phyloP scores from a whole-genome alignment of 2,797 vertebrate genomes.

The Orestias chungarensis region DNA sequence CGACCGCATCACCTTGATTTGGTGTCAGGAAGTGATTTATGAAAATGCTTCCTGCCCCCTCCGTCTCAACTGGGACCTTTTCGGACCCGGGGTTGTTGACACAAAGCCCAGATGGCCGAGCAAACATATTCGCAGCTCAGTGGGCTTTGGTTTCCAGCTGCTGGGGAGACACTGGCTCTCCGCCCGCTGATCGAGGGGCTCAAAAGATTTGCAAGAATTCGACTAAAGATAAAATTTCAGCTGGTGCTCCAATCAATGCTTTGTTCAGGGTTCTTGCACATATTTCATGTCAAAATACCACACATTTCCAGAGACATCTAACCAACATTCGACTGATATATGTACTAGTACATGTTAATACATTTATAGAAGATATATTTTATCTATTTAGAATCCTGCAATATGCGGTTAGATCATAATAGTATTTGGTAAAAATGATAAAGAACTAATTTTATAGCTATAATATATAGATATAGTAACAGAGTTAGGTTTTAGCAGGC shows the following conservation, averaged over 20 bases:
- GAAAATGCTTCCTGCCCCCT: constrained; percentile 67
- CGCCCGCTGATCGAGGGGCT: constrained; percentile 50
- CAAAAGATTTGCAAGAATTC: constrained; percentile 39
- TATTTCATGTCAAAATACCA: neutral
- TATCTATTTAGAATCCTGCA: neutral
- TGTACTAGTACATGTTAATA: no score
- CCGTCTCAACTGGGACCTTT: constrained; percentile 54
- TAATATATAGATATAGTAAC: no score
- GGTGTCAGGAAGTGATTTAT: constrained; percentile 78
- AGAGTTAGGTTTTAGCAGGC: no score
- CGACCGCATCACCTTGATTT: constrained; percentile 72
- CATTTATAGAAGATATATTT: neutral
- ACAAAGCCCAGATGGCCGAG: constrained; percentile 62
- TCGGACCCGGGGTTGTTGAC: constrained; percentile 69
- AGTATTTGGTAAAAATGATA: no score
- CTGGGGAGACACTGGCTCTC: constrained; percentile 54
- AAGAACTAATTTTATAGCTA: no score
- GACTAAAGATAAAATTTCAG: constrained; percentile 33
- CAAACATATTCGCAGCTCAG: constrained; percentile 52
- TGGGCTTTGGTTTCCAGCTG: constrained; percentile 55
- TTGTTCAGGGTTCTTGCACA: constrained; percentile 12
- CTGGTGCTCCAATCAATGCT: constrained; percentile 32
- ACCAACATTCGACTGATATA: neutral
- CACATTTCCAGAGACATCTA: neutral
- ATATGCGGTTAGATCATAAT: no score